Evolutionary conservation across 2,888 invertebrate genomes (phyloP), one percentile per base, ranked within the genome.

Genomic region (Mongoloraphidia duomilia): DNA sequence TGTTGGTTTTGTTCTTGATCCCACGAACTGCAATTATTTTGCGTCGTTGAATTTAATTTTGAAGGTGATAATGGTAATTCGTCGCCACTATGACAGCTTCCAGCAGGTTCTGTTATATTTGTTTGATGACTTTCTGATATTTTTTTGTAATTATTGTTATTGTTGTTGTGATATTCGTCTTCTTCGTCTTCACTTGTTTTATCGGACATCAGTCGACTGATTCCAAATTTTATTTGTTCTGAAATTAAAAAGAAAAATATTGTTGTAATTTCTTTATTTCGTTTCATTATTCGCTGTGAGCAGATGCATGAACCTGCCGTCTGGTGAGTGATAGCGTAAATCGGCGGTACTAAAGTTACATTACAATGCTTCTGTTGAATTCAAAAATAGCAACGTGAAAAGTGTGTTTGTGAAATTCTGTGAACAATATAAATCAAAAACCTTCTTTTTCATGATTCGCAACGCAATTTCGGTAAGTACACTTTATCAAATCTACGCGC

Each of bases 201-300:
- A 56, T 77, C 74, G 13, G 76, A 76, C 35, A 90, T 84, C 57
- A 90, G 69, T 52, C 89, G 80, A 65, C 80, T 86, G 60, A 90
- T 82, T 51, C 89, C 87, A 60, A 89, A 90, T 60, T 88, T 87
- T 60, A 89, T 80, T 63, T 83, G 81, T 61, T 86, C 89, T 88
- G 79, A 4, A 76, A 75, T 54, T 53, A 65, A 64, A 61, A 55
- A 55, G 55, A 58, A 49, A 50, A 50, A 53, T 47, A 53, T 52
- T 44, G 34, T 43, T 49, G 48, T 44, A 49, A 45, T 50, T 47
- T 46, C 49, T 46, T 46, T 35, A 44, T 38, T 13, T 39, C 39
- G 12, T 39, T 8, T 39, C 9, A 3, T 26, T 26, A 26, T 26
- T 5, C 5, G 6, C n/a, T n/a, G n/a, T n/a, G n/a, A n/a, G n/a